Evolutionary conservation across 2,888 invertebrate genomes (phyloP).

Genomic region (Drosophila merina): DNA sequence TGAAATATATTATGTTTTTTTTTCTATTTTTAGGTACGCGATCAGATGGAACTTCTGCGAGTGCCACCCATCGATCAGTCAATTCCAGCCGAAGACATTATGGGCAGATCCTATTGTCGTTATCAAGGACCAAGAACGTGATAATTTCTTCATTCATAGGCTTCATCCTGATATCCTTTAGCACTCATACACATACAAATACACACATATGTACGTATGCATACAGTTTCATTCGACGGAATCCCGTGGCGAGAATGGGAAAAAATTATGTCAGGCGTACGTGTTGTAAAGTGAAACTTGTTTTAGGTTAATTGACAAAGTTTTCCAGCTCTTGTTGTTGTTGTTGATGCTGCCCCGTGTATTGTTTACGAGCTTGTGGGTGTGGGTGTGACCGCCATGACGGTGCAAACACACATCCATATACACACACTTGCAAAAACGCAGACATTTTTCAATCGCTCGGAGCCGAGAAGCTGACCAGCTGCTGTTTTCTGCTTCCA

Average conservation of each 20-base stretch:
- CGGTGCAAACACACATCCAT: constrained; percentile 17
- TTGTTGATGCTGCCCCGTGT: constrained; percentile 15
- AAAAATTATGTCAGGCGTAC: constrained; percentile 65
- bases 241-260: constrained; percentile 43
- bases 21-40: constrained; percentile 84
- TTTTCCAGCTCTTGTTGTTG: constrained; percentile 50
- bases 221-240: constrained; percentile 12
- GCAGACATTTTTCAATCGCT: constrained; percentile 55
- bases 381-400: constrained; percentile 22
- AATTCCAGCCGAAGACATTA: constrained; percentile 86
- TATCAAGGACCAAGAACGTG: constrained; percentile 85
- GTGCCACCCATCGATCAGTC: constrained; percentile 86
- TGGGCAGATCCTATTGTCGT: constrained; percentile 86
- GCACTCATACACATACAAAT: constrained; percentile 11
- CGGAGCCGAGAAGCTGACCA: constrained; percentile 48
- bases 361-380: constrained; percentile 33
- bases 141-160: constrained; percentile 77
- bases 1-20: constrained; percentile 22
- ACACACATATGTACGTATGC: constrained; percentile 10
- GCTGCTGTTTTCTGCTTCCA: constrained; percentile 47
- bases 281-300: constrained; percentile 74
- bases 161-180: constrained; percentile 31
- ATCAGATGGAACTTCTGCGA: constrained; percentile 85
- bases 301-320: constrained; percentile 79
- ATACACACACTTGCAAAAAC: constrained; percentile 12